Conservation (phyloP, 53 echinoderm and acorn worm species). For the Crossaster papposus region DNA sequence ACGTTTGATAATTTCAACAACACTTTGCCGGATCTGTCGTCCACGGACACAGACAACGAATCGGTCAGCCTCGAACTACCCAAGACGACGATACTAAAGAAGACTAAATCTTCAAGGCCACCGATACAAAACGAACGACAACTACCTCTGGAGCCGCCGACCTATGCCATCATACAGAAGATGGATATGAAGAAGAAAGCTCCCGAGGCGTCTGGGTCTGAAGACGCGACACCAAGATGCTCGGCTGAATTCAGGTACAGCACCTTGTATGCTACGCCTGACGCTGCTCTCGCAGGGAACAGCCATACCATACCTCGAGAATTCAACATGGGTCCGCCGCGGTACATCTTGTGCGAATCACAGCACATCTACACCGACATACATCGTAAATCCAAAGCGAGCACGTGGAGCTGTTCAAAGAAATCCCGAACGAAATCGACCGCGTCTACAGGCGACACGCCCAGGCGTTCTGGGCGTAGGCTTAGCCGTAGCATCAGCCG, state of each 20-base stretch:
- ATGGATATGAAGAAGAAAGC: neutral
- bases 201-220: neutral
- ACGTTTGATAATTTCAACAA: neutral
- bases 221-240: neutral
- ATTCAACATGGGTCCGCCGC: constrained; percentile 43
- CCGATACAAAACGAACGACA: constrained; percentile 2
- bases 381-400: constrained; percentile 54
- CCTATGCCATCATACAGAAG: constrained; percentile 57
- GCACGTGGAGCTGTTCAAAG: constrained; percentile 43
- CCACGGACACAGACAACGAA: neutral
- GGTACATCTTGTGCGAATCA: constrained; percentile 50
- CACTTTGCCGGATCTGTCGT: neutral
- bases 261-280: constrained; percentile 43
- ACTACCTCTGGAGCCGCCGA: constrained; percentile 42
- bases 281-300: neutral
- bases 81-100: neutral
- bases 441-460: neutral
- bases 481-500: constrained; percentile 35
- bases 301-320: constrained; percentile 41
- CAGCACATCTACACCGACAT: constrained; percentile 56
- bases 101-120: neutral
- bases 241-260: constrained; percentile 9
- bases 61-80: constrained; percentile 2
- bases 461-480: neutral
- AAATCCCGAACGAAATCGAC: constrained; percentile 14